A percentile compares a stretch with the other conserved stretches of the same genome.
These are phyloP conservation scores for Rhyacophila brunnea DNA, from an alignment of 1,140 invertebrate genomes.

Conservation along the genomic window DNA sequence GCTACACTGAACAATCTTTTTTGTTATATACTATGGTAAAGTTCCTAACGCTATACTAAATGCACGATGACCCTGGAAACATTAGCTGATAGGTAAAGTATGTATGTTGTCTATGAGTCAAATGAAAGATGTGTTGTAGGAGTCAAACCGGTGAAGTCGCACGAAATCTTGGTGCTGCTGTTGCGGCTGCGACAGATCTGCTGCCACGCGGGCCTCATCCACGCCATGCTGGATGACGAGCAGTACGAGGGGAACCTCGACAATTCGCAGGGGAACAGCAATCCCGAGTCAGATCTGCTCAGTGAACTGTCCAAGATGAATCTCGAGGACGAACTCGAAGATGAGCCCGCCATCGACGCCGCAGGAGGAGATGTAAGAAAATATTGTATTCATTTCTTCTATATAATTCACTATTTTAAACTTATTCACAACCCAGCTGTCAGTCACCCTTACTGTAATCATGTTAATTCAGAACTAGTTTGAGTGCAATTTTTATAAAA, in stretches of 20 bases:
- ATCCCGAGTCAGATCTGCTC: slow-evolving; percentile 59
- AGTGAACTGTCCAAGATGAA: slow-evolving; percentile 60
- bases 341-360: background rate
- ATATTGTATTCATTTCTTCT: no score
- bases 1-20: no score
- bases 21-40: no score
- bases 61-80: no score
- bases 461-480: no score
- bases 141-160: slow-evolving; percentile 62
- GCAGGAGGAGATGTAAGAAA: background rate
- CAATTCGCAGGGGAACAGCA: slow-evolving; percentile 20
- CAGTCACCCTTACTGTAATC: no score
- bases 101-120: no score
- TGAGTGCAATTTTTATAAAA: no score
- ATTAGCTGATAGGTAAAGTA: no score
- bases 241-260: slow-evolving; percentile 40
- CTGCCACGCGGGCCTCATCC: slow-evolving; percentile 81
- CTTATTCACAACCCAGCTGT: no score
- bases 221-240: slow-evolving; percentile 61
- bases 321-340: slow-evolving; percentile 49
- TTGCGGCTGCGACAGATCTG: slow-evolving; percentile 85
- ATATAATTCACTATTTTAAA: no score
- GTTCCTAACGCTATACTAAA: no score
- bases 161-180: slow-evolving; percentile 78
- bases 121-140: slow-evolving; percentile 38